Conservation (phyloP, 2,113 vertebrate species). For the Ascaphus truei region DNA sequence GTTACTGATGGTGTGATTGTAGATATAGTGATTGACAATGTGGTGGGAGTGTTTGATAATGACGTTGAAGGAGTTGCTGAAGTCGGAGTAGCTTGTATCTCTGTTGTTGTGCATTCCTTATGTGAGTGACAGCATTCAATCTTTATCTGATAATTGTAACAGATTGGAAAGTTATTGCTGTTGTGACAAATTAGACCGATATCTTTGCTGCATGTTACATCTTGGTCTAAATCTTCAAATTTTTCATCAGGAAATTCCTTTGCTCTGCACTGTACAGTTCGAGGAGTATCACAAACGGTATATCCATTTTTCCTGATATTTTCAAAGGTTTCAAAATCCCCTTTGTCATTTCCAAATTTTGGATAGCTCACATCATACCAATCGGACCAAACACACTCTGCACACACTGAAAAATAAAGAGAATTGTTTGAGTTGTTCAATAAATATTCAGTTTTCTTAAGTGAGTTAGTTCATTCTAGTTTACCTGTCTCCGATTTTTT, state of each 20-base stretch:
- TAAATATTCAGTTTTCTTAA: neutral
- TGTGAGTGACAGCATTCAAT: neutral
- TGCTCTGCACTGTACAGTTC: conserved; percentile 55
- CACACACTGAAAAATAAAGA: neutral
- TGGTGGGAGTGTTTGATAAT: neutral
- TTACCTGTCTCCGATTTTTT: neutral
- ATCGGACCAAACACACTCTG: conserved; percentile 52
- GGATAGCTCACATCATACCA: conserved; percentile 59
- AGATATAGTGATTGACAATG: neutral
- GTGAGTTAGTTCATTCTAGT: neutral
- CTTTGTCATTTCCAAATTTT: conserved; percentile 27
- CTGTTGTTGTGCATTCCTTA: neutral
- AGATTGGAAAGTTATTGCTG: neutral
- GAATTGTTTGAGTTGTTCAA: neutral
- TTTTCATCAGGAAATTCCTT: conserved; percentile 43
- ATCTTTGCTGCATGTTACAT: conserved; percentile 49
- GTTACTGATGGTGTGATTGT: neutral
- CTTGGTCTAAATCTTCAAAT: conserved; percentile 45
- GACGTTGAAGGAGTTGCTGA: neutral
- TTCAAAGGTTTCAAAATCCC: conserved; percentile 66
- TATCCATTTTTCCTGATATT: conserved; percentile 58
- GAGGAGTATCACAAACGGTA: conserved; percentile 50
- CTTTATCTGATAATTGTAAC: conserved; percentile 12
- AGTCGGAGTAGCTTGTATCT: neutral
- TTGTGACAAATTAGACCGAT: conserved; percentile 59